Base-by-base conservation (phyloP, 2,888 invertebrate species). In the Drymonia ruficornis region DNA sequence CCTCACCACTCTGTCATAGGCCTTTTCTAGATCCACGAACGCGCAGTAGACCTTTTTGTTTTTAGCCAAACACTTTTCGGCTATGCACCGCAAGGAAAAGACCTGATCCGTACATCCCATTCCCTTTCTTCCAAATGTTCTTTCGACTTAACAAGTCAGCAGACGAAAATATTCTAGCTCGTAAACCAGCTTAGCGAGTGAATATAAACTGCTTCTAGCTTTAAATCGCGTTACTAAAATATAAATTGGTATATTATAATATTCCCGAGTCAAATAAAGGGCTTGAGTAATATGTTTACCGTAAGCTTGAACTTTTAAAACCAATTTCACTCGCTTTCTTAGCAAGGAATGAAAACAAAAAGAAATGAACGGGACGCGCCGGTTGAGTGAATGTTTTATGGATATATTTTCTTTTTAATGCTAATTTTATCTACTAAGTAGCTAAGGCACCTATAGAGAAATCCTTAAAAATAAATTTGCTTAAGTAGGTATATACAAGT, bases 321-420 rank as follows among this genome's bases (percentile, higher is more conserved):
- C 63, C 74, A 81, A 80, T 81, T 75, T 78, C 68, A 67, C 66
- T 67, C 65, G 61, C 64, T 74, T 76, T 71, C 70, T 65, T 72
- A 50, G 66, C 65, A 63, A 73, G 65, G 68, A 72, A 64, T 69
- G 63, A 72, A 79, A 81, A 78, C 70, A 78, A 76, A 67, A 65
- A 58, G 57, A 76, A 78, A 74, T 72, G 74, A 81, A 72, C 68
- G 74, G 63, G 63, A 60, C 63, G 70, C 64, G 56, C 67, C 28
- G 29, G 56, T 67, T 70, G 66, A 70, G 78, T 75, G 70, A 79
- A 78, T 78, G 74, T 78, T 79, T 75, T 74, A 81, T 78, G 73
- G 77, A 78, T 73, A 76, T 74, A 74, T 78, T 72, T 69, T 74
- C 76, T 78, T 81, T 78, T 75, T 76, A 80, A 82, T 83, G 76